phyloP scores from a whole-genome alignment of 2,888 invertebrate species.

The Cloeon dipterum region DNA sequence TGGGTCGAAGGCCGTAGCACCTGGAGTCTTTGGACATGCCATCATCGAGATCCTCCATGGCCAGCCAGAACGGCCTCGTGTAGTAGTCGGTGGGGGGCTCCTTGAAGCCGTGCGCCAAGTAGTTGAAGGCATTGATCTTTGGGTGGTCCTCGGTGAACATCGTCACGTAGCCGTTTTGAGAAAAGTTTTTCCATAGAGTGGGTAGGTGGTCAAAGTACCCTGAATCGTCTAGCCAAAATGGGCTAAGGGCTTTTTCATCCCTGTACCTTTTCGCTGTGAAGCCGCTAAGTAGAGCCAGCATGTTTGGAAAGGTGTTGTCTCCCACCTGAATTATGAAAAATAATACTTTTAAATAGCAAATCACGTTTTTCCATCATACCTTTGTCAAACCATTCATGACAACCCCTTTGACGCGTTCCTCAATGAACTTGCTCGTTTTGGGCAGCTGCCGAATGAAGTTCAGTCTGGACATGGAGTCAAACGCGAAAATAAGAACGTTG shows the following conservation, averaged over 20 bases:
- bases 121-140: conserved; percentile 18
- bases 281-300: conserved; percentile 21
- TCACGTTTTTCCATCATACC: too few relatives aligned
- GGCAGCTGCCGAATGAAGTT: conserved; percentile 18
- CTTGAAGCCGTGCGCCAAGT: conserved; percentile 4
- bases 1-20: conserved; percentile 14
- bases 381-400: conserved; percentile 19
- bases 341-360: too few relatives aligned
- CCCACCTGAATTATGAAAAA: conserved; percentile 20
- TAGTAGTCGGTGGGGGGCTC: conserved; percentile 4
- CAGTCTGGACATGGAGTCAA: conserved; percentile 19
- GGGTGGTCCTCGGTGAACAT: conserved; percentile 21
- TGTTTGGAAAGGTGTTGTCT: conserved; percentile 26
- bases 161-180: conserved; percentile 16
- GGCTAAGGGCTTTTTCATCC: conserved; percentile 16
- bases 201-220: conserved; percentile 14
- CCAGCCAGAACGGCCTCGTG: conserved; percentile 13
- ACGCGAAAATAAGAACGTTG: conserved; percentile 17
- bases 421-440: conserved; percentile 13
- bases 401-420: conserved; percentile 13
- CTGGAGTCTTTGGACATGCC: conserved; percentile 10
- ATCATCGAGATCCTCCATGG: conserved; percentile 14
- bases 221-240: conserved; percentile 16
- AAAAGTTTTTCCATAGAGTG: conserved; percentile 20
- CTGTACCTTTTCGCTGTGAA: not conserved